These are phyloP conservation scores for Hyposoter didymator DNA, from an alignment of 2,888 invertebrate species.

Conservation along the genomic window DNA sequence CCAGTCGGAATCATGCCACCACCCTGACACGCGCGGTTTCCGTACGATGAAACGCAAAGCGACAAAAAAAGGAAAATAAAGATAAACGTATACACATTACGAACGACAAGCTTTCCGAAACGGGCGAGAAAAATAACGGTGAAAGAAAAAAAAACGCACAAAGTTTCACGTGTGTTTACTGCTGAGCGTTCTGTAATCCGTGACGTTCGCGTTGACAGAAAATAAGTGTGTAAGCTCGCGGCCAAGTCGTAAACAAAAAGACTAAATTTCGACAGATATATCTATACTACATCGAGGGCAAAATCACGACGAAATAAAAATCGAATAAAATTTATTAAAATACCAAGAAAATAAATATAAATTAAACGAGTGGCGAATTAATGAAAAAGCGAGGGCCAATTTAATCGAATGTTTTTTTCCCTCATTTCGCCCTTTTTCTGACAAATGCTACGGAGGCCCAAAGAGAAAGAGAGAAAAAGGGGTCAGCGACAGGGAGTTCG, in stretches of 20 bases:
- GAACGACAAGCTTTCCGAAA: not conserved
- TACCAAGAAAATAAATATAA: not conserved
- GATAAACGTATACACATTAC: not conserved
- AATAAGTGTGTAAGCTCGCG: not conserved
- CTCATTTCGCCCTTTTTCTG: not conserved
- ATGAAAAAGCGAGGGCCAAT: not conserved
- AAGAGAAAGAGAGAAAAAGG: conserved; percentile 18
- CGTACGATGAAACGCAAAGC: conserved; percentile 35
- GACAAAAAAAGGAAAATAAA: conserved; percentile 15
- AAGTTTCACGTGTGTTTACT: not conserved
- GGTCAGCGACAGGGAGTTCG: conserved; percentile 23
- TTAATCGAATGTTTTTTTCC: not conserved
- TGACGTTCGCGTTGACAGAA: conserved; percentile 6
- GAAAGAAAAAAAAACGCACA: not conserved
- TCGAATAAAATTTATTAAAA: not conserved
- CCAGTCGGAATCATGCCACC: conserved; percentile 83
- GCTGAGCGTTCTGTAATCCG: not conserved
- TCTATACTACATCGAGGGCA: not conserved
- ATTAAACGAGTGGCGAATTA: not conserved
- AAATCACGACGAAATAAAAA: conserved; percentile 12
- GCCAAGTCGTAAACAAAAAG: conserved; percentile 18
- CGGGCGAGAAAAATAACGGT: not conserved
- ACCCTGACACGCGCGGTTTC: conserved; percentile 80
- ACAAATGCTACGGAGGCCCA: not conserved
- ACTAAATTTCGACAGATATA: not conserved